Base-by-base conservation (phyloP, 1,140 invertebrate genomes). In the Saccostrea echinata region DNA sequence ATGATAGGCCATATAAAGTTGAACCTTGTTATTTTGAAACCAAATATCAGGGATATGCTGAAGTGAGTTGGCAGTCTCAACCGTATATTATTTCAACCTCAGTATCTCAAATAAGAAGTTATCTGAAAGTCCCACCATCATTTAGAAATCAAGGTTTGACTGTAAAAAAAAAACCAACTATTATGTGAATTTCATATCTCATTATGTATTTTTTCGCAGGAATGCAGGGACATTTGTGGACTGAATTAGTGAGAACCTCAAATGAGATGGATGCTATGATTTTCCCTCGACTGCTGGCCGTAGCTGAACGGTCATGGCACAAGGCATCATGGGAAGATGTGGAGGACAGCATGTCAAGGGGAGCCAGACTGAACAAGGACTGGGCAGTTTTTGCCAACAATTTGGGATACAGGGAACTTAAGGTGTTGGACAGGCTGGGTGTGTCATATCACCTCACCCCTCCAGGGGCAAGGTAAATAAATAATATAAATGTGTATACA, bases 221-320 rank as follows among this genome's bases (percentile, higher is more conserved):
- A 76, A 88, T 94, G 24, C 91, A 93, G 82, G 93, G 92, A 16
- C 91, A 92, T 43, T 80, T 93, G 30, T 94, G 93, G 93, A 90
- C 92, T 53, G 93, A 94, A 68, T 76, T 91, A 21, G 90, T 93
- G 3, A 90, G 93, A 8, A 92, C 91, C 33, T 21, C 85, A 33
- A 88, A 92, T 18, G 88, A 92, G 35, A 87, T 93, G 24, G 89
- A 93, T 64, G 57, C 87, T 53, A 94, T 93, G 92, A 91, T 93
- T 51, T 93, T 90, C 52, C 93, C 93, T 16, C 91, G 93, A 3
- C 82, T 94, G 0, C 71, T 93, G 8, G 92, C 93, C 16, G 76
- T 94, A 53, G 93, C 93, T 27, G 93, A 94, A 85, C 64, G 93
- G 57, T 91, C 93, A 2, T 94, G 93, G 93, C 92, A 93, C 89